Percentiles rank a stretch among this genome's conserved stretches.
These are phyloP conservation scores for Tenthredo mesomela DNA, from an alignment of 2,888 invertebrate species.

Conservation along the genomic window DNA sequence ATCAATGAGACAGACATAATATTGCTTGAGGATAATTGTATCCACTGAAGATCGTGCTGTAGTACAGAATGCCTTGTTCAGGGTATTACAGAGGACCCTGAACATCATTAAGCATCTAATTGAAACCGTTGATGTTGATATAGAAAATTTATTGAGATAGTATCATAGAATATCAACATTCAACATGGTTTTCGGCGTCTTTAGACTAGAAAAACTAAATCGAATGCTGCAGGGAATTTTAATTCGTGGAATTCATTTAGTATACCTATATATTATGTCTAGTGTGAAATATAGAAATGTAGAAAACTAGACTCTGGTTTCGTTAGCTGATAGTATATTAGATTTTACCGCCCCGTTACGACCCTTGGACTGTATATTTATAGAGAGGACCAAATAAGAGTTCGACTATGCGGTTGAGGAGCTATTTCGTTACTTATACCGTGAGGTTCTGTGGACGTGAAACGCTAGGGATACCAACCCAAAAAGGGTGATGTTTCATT, in stretches of 20 bases:
- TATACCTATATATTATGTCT: too few relatives aligned
- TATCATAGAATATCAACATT: too few relatives aligned
- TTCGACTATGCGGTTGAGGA: not conserved
- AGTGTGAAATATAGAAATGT: not conserved
- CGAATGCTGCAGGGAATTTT: too few relatives aligned
- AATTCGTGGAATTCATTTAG: too few relatives aligned
- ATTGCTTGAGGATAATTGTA: not conserved
- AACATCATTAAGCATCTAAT: not conserved
- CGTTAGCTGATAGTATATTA: not conserved
- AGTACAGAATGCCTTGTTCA: not conserved
- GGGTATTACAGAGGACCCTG: not conserved
- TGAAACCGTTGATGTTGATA: slow-evolving; percentile 11
- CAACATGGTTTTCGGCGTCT: too few relatives aligned
- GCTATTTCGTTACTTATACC: too few relatives aligned
- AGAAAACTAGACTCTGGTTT: not conserved
- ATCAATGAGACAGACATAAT: not conserved
- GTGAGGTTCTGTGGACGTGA: too few relatives aligned
- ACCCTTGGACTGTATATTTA: slow-evolving; percentile 19
- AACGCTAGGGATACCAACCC: too few relatives aligned
- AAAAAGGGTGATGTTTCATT: too few relatives aligned
- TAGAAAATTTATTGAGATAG: not conserved
- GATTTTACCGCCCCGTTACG: slow-evolving; percentile 4
- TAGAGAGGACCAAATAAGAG: not conserved
- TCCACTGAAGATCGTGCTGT: not conserved
- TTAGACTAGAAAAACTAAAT: too few relatives aligned